Base-by-base conservation (phyloP, 2,113 vertebrate species). In the Cephalopterus ornatus region DNA sequence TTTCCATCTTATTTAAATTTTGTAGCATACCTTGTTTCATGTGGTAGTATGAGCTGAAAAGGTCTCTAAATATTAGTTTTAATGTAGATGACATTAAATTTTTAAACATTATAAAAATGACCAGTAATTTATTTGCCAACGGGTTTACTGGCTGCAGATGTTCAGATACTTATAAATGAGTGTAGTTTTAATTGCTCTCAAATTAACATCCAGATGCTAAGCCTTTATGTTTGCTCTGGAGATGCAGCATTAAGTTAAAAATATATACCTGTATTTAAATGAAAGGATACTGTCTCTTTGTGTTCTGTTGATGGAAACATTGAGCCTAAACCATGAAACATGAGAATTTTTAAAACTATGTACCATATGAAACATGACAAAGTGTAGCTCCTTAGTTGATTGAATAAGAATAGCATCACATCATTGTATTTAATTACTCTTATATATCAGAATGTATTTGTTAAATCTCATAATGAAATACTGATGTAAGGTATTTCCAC, bases 281-380 rank as follows among this genome's bases (percentile, higher is more conserved):
- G 83, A 94, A 97, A 96, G 88, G 97, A 97, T 98, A 97, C 96
- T 96, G 96, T 97, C 84, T 97, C 97, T 96, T 97, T 96, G 47
- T 93, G 52, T 89, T 97, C 90, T 93, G 44, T 96, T 95, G 76
- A 46, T 93, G 65, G 96, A 94, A 95, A 82, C 3, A 8, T 73
- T 95, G 90, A 83, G 96, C 55, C 74, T 70, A 67, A 76, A 95
- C 77, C 1, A 0, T 88, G 93, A 78, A 96, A 94, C 49, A 9
- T 9, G 62, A 86, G 65, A 78, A 53, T 72, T 94, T 95, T 93
- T 94, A 67, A 30, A 68, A 28, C 63, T 67, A 2, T 8, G 28
- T 74, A 32, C 65, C 27, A 1, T 72, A 18, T 67, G 65, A 85
- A 93, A 76, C 21, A 49, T 56, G 50, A 63, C 76, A 49, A 87